Conservation (phyloP, 2,888 invertebrate genomes). For the Agrilus mali region DNA sequence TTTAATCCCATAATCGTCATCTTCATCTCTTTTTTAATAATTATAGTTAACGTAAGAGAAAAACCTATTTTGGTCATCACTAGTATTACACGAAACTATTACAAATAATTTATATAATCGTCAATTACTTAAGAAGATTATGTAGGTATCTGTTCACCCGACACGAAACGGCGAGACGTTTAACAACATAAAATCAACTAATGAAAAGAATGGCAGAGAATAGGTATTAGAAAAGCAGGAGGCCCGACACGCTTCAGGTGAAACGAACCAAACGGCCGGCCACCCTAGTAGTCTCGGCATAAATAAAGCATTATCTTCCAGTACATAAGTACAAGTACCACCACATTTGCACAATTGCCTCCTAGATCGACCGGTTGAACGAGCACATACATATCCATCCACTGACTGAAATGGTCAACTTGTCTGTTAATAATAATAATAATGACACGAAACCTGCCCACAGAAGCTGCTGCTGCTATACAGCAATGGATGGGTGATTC, state of each 20-base stretch:
- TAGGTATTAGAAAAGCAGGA: not conserved
- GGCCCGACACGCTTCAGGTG: not conserved
- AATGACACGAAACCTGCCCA: conserved; percentile 12
- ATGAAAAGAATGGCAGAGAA: not conserved
- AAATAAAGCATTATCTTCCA: conserved; percentile 16
- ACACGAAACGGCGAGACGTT: too few species aligned
- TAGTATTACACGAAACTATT: too few species aligned
- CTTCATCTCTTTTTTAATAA: too few species aligned
- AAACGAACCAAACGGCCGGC: conserved; percentile 11
- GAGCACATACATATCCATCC: conserved; percentile 1
- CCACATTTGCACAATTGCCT: conserved; percentile 16
- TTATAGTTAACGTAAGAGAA: too few species aligned
- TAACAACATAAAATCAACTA: too few species aligned
- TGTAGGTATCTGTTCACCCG: too few species aligned
- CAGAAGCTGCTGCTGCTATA: conserved; percentile 9
- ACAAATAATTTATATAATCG: too few species aligned
- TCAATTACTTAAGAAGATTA: too few species aligned
- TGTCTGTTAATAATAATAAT: conserved; percentile 12
- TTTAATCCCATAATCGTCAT: too few species aligned
- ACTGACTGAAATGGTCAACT: conserved; percentile 11
- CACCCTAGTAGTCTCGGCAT: conserved; percentile 17
- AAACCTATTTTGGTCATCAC: too few species aligned
- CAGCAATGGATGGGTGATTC: not conserved
- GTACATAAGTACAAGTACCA: conserved; percentile 11
- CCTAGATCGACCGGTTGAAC: conserved; percentile 15